These are phyloP conservation scores for Zaprionus bogoriensis DNA, from an alignment of 2,888 invertebrate species.

Conservation along the genomic window DNA sequence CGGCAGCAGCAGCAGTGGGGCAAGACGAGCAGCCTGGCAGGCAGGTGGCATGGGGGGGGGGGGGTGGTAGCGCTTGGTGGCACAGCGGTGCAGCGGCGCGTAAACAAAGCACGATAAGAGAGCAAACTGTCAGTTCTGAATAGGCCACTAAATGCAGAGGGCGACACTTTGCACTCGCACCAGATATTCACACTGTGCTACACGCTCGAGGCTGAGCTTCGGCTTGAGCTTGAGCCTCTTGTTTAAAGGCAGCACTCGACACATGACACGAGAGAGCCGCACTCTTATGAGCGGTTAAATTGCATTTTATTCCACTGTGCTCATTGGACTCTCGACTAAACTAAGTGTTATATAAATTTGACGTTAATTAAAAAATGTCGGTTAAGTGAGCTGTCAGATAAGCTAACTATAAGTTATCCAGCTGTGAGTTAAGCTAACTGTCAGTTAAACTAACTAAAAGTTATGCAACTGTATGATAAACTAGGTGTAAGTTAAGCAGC, in stretches of 20 bases:
- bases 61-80: slow-evolving; percentile 6
- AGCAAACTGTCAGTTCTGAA: slow-evolving; percentile 66
- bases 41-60: neutral
- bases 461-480: neutral
- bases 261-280: too few species aligned
- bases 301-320: too few species aligned
- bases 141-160: slow-evolving; percentile 64
- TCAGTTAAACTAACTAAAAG: neutral
- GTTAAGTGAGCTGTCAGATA: neutral
- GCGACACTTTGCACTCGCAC: slow-evolving; percentile 42
- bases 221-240: neutral
- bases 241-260: too few species aligned
- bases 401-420: neutral
- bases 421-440: neutral
- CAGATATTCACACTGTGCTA: slow-evolving; percentile 39
- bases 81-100: slow-evolving; percentile 51
- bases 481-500: too few species aligned
- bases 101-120: slow-evolving; percentile 65
- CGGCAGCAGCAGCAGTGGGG: neutral
- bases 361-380: neutral
- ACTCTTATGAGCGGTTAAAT: too few species aligned
- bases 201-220: neutral
- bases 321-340: too few species aligned
- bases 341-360: neutral
- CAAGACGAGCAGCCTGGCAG: neutral